Evolutionary conservation across 2,888 invertebrate species (phyloP), one percentile per base, ranked within the genome.

Genomic region (Myathropa florea): DNA sequence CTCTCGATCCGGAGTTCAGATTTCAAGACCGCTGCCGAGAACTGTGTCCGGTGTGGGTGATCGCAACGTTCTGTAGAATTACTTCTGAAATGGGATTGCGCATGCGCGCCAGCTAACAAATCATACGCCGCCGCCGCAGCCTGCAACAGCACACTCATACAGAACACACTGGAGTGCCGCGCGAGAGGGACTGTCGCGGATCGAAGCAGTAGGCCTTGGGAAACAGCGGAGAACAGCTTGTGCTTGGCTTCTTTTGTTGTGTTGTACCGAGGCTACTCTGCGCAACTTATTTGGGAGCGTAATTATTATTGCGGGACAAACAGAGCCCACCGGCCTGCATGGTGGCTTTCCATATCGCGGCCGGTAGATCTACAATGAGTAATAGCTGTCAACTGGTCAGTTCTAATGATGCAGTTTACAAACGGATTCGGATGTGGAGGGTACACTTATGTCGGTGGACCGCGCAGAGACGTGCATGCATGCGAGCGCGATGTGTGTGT

Each of bases 341-440:
- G 85, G 82, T 77, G 85, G 82, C 36, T 85, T 77, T 59, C 60
- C 82, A 73, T 85, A 85, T 85, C 85, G 73, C 64, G 67, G 81
- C 61, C 76, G 81, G 81, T 85, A 85, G 85, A 85, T 85, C 85
- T 85, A 85, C 84, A 81, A 85, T 85, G 84, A 85, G 84, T 85
- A 85, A 85, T 81, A 85, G 81, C 84, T 85, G 85, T 85, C 85
- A 85, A 85, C 85, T 85, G 85, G 85, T 85, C 85, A 82, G 85
- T 82, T 85, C 85, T 85, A 85, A 85, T 85, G 82, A 85, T 82
- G 85, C 82, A 85, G 85, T 85, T 85, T 85, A 85, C 85, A 85
- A 70, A 82, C 77, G 64, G 77, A 77, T 67, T 67, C 60, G 57
- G 80, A 76, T 63, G 18, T 33, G 12, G 68, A 24, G 63, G 28